Evolutionary conservation across 2,888 invertebrate genomes (phyloP).

Genomic region (Trypoxylon attenuatum): DNA sequence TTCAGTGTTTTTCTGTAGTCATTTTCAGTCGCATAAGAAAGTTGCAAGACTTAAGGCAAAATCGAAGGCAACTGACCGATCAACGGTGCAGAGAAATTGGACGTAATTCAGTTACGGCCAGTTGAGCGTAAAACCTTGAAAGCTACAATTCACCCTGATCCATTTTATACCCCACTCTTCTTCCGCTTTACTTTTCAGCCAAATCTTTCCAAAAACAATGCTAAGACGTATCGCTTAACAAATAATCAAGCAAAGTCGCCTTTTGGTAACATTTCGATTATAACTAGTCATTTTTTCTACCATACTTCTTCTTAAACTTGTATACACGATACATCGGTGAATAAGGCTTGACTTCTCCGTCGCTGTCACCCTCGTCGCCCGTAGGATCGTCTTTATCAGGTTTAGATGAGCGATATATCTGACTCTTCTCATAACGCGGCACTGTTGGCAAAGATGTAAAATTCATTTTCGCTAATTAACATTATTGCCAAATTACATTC

Average conservation of each 20-base stretch:
- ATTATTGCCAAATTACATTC: neutral
- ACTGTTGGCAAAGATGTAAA: constrained; percentile 36
- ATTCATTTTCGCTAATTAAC: constrained; percentile 7
- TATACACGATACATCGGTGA: constrained; percentile 68
- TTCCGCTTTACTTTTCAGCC: neutral
- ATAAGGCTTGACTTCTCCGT: constrained; percentile 59
- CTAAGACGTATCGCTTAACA: constrained; percentile 31
- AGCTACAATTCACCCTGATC: constrained; percentile 7
- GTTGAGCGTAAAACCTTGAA: constrained; percentile 5
- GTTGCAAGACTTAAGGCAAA: constrained; percentile 17
- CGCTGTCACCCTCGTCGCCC: constrained; percentile 63
- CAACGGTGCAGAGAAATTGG: constrained; percentile 24
- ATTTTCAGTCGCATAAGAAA: constrained; percentile 12
- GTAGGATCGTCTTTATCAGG: constrained; percentile 67
- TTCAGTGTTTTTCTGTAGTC: constrained; percentile 1
- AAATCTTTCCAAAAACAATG: neutral
- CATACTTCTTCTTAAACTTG: constrained; percentile 44
- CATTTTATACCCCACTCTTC: neutral
- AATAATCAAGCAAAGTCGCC: constrained; percentile 32
- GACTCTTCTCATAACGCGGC: constrained; percentile 61
- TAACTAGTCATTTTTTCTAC: neutral
- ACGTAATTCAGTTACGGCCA: constrained; percentile 3
- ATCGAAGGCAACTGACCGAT: constrained; percentile 42
- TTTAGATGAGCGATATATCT: constrained; percentile 67
- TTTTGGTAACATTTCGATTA: neutral